A percentile compares a stretch with the other conserved stretches of the same genome.
phyloP scores from a whole-genome alignment of 2,797 vertebrate genomes.

The Microctenopoma stevenorrisi region DNA sequence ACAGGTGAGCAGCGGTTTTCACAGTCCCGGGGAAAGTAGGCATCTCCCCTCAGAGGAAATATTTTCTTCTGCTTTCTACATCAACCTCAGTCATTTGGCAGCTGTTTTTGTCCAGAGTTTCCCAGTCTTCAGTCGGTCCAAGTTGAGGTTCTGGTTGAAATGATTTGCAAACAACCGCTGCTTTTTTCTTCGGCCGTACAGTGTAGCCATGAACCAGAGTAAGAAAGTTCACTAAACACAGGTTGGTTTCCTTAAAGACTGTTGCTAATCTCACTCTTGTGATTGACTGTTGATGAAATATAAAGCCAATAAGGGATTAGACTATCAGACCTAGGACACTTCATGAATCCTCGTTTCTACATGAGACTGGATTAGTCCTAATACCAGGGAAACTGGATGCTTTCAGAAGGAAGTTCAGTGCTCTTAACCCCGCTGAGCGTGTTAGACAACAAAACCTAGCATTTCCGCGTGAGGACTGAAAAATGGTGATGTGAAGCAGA shows the following conservation, averaged over 20 bases:
- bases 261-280: conserved; percentile 48
- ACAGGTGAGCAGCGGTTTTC: conserved; percentile 78
- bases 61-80: conserved; percentile 71
- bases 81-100: conserved; percentile 68
- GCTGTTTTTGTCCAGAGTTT: conserved; percentile 65
- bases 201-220: conserved; percentile 31
- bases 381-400: conserved; percentile 74
- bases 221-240: conserved; percentile 47
- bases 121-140: conserved; percentile 52
- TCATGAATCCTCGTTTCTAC: conserved; percentile 71
- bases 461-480: conserved; percentile 36
- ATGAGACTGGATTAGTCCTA: conserved; percentile 73
- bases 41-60: conserved; percentile 54
- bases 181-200: conserved; percentile 44
- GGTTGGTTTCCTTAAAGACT: conserved; percentile 35
- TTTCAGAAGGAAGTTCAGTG: conserved; percentile 46
- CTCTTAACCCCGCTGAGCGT: conserved; percentile 55
- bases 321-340: conserved; percentile 59
- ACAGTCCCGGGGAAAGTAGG: conserved; percentile 47
- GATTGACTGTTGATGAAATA: conserved; percentile 73
- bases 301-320: conserved; percentile 61
- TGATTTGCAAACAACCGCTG: conserved; percentile 54
- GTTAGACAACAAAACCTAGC: conserved; percentile 37
- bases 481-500: conserved; percentile 26
- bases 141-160: conserved; percentile 49